Percentiles rank a stretch among this genome's conserved stretches.
These are phyloP conservation scores for Nyctibius bracteatus DNA, from an alignment of 2,113 vertebrate genomes.

Conservation along the genomic window DNA sequence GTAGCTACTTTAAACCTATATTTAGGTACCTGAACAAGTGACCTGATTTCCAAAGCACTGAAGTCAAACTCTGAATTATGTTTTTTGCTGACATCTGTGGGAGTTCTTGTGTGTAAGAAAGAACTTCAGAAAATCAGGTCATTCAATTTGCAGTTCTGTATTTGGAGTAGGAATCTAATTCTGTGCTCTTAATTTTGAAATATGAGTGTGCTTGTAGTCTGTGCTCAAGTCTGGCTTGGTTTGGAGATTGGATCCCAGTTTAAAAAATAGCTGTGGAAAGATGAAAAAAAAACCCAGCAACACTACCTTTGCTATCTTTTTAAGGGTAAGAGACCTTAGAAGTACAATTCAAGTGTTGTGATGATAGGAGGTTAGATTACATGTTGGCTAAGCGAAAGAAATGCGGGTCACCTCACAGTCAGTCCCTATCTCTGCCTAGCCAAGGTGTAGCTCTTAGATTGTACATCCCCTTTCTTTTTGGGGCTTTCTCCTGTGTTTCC, in stretches of 20 bases:
- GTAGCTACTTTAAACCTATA: neutral
- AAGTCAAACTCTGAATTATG: neutral
- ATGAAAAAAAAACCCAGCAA: neutral
- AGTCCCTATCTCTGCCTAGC: neutral
- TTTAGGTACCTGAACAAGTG: conserved; percentile 13
- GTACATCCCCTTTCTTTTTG: neutral
- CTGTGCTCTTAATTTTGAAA: neutral
- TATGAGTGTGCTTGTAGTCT: neutral
- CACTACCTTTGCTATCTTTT: neutral
- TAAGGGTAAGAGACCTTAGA: neutral
- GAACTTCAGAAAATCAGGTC: conserved; percentile 30
- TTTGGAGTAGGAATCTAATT: neutral
- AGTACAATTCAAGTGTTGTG: neutral
- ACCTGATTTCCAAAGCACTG: conserved; percentile 9
- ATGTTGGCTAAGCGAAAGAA: neutral
- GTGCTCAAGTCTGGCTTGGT: neutral
- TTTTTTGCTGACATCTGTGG: conserved; percentile 17
- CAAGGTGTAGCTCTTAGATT: neutral
- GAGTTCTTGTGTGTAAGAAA: neutral
- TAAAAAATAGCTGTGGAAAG: neutral
- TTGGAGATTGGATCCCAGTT: neutral
- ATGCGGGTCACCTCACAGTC: neutral
- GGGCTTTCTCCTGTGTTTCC: neutral
- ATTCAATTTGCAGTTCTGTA: neutral
- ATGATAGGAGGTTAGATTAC: neutral